phyloP scores from a whole-genome alignment of 2,888 invertebrate genomes.

The Stenurella melanura region DNA sequence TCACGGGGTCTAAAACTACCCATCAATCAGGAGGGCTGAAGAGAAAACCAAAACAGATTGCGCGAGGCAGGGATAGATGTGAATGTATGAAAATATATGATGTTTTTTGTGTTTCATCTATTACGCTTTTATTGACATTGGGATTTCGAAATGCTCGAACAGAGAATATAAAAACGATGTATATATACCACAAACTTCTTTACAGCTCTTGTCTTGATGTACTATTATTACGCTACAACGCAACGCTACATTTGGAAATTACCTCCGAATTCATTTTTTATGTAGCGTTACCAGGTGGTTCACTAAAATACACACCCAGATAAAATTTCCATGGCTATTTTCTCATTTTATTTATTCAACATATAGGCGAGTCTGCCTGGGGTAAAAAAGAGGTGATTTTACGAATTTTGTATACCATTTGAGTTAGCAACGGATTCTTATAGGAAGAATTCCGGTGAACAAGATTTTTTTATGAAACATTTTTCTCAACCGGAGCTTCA shows the following conservation, averaged over 20 bases:
- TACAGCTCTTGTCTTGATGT: conserved; percentile 16
- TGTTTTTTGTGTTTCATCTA: conserved; percentile 39
- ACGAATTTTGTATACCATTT: no score
- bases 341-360: no score
- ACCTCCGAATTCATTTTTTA: neutral
- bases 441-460: no score
- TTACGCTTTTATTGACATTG: conserved; percentile 40
- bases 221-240: neutral
- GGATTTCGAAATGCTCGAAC: conserved; percentile 26
- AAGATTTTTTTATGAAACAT: no score
- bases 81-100: conserved; percentile 40
- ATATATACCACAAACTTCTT: conserved; percentile 17
- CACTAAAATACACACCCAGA: no score
- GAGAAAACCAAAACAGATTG: conserved; percentile 41
- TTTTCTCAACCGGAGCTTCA: no score
- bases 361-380: no score
- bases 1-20: conserved; percentile 56
- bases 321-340: no score
- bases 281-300: neutral
- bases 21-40: conserved; percentile 59
- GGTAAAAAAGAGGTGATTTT: no score
- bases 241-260: neutral
- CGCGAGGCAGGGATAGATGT: conserved; percentile 26
- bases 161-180: neutral
- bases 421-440: no score